A percentile compares a stretch with the other conserved stretches of the same genome.
These are phyloP conservation scores for Tridacna crocea DNA, from an alignment of 2,888 invertebrate species.

Conservation along the genomic window DNA sequence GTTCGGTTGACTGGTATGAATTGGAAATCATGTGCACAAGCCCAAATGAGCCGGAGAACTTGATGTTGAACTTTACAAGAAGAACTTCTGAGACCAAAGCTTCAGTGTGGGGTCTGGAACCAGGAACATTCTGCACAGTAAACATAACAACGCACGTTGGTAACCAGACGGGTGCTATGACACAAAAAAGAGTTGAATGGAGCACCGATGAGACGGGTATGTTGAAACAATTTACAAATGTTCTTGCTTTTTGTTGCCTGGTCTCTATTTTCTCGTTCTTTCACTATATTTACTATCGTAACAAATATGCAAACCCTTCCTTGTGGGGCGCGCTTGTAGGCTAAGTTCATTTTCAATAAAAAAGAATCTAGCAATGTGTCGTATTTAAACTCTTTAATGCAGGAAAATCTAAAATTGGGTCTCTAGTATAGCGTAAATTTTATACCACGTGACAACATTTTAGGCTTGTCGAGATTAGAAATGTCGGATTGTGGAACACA, in stretches of 20 bases:
- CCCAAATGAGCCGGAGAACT: not conserved
- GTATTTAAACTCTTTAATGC: too few relatives aligned
- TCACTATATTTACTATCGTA: too few relatives aligned
- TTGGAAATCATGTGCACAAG: not conserved
- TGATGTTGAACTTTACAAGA: not conserved
- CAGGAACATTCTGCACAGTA: not conserved
- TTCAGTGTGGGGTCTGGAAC: not conserved
- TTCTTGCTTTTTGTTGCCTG: not conserved
- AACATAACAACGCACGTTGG: constrained; percentile 3
- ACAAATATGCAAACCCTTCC: not conserved
- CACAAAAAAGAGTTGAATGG: not conserved
- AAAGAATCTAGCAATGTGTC: too few relatives aligned
- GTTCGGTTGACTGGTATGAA: not conserved
- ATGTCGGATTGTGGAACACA: too few relatives aligned
- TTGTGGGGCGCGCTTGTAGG: not conserved
- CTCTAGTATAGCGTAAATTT: too few relatives aligned
- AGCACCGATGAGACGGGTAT: constrained; percentile 4
- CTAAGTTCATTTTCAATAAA: not conserved
- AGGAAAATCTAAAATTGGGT: too few relatives aligned
- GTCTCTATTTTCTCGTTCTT: too few relatives aligned
- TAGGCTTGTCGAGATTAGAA: not conserved
- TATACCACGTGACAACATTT: not conserved
- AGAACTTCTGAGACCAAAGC: not conserved
- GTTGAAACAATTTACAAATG: not conserved
- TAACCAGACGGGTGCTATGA: not conserved